Conservation (phyloP, 2,113 vertebrate species). For the Catharus minimus region DNA sequence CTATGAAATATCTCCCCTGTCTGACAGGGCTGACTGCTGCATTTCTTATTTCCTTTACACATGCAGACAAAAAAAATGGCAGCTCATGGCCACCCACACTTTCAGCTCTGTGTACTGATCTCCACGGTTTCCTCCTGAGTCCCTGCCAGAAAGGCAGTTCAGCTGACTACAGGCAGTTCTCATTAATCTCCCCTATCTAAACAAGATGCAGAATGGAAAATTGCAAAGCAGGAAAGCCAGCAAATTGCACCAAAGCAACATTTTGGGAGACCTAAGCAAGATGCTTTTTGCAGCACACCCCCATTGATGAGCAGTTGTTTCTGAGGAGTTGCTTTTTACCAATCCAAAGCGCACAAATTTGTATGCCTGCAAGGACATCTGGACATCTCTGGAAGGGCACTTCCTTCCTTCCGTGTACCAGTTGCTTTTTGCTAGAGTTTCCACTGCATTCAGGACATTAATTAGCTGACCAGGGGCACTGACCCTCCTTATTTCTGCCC, state of each 20-base stretch:
- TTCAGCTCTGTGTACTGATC: conserved; percentile 30
- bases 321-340: neutral
- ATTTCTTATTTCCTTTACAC: conserved; percentile 29
- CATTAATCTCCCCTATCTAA: conserved; percentile 14
- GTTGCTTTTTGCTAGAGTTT: neutral
- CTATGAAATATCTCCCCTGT: conserved; percentile 37
- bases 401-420: neutral
- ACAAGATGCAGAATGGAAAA: conserved; percentile 30
- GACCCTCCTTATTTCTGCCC: neutral
- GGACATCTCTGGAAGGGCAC: neutral
- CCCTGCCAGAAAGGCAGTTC: conserved; percentile 12
- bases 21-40: conserved; percentile 9
- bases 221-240: neutral
- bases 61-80: neutral
- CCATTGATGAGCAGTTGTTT: neutral
- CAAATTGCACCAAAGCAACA: neutral
- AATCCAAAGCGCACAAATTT: neutral
- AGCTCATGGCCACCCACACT: neutral
- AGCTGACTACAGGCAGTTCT: conserved; percentile 30
- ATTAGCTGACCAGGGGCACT: neutral
- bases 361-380: neutral
- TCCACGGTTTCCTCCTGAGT: conserved; percentile 8
- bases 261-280: conserved; percentile 4
- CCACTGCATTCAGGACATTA: conserved; percentile 8
- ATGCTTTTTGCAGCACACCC: neutral